Evolutionary conservation across 2,113 vertebrate genomes (phyloP).

Genomic region (Burhinus bistriatus): DNA sequence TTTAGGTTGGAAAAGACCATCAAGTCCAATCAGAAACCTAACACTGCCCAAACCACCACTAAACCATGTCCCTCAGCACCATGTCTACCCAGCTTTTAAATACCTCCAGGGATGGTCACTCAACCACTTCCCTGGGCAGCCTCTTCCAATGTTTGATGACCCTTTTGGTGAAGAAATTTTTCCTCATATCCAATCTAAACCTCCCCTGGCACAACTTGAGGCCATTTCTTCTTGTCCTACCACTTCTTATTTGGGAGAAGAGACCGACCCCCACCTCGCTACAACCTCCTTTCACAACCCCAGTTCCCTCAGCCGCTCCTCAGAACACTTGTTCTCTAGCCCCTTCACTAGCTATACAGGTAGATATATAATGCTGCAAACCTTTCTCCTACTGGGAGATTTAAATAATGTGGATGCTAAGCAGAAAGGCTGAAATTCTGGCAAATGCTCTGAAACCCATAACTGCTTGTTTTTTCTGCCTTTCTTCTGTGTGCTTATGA

Average conservation of each 20-base stretch:
- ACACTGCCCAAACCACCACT: not conserved
- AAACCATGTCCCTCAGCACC: fast-evolving
- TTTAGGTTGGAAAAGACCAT: not conserved
- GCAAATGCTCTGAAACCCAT: not conserved
- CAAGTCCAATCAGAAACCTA: fast-evolving
- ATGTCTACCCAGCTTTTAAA: fast-evolving
- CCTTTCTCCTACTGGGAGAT: not conserved
- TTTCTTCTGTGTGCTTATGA: not conserved
- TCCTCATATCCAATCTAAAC: not conserved
- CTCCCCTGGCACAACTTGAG: not conserved
- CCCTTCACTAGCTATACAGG: not conserved
- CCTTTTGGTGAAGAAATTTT: not conserved
- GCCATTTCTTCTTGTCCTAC: fast-evolving
- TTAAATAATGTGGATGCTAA: not conserved
- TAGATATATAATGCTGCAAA: not conserved
- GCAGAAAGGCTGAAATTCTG: not conserved
- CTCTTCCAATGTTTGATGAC: fast-evolving
- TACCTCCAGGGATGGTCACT: not conserved
- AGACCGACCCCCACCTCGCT: fast-evolving
- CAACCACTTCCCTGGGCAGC: not conserved
- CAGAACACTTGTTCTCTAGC: not conserved
- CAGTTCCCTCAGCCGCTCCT: not conserved
- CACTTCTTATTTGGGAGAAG: not conserved
- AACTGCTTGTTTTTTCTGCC: not conserved
- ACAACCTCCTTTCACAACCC: not conserved